Conservation (phyloP, 2,888 invertebrate genomes). For the Perdita meconis region DNA sequence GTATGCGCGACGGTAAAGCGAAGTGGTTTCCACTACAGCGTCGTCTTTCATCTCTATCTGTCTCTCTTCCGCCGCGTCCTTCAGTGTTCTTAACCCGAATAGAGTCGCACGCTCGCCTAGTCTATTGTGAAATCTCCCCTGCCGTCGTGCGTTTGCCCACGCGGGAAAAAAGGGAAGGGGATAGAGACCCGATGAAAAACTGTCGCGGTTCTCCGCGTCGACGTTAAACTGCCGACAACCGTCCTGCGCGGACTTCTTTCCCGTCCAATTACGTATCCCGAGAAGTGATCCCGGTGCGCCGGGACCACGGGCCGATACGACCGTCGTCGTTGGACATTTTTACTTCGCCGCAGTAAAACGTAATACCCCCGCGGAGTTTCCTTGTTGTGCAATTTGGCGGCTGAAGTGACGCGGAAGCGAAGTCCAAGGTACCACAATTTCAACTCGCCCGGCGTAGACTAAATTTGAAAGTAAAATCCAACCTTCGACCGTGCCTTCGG, state of each 20-base stretch:
- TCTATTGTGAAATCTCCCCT: slow-evolving; percentile 35
- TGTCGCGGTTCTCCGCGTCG: slow-evolving; percentile 4
- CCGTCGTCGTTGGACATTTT: not conserved
- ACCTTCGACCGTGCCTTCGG: too few species aligned
- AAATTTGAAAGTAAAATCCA: too few species aligned
- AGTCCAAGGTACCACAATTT: too few species aligned
- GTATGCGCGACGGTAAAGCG: slow-evolving; percentile 45
- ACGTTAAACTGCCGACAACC: not conserved
- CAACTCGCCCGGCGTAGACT: too few species aligned
- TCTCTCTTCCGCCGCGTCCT: slow-evolving; percentile 23
- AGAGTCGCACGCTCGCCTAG: slow-evolving; percentile 41
- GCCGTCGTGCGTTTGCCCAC: not conserved
- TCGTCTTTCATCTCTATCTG: slow-evolving; percentile 43
- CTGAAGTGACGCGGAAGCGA: too few species aligned
- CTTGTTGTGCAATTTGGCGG: too few species aligned
- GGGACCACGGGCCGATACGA: not conserved
- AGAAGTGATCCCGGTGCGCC: not conserved
- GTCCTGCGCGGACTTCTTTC: not conserved
- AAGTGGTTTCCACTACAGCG: slow-evolving; percentile 55
- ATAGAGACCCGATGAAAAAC: slow-evolving; percentile 21
- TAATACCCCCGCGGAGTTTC: too few species aligned
- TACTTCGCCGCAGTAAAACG: not conserved
- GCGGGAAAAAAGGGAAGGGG: too few species aligned
- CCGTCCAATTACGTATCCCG: not conserved
- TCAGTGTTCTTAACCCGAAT: slow-evolving; percentile 57